Base-by-base conservation (phyloP, 2,113 vertebrate species). In the Dendrocopos noguchii region DNA sequence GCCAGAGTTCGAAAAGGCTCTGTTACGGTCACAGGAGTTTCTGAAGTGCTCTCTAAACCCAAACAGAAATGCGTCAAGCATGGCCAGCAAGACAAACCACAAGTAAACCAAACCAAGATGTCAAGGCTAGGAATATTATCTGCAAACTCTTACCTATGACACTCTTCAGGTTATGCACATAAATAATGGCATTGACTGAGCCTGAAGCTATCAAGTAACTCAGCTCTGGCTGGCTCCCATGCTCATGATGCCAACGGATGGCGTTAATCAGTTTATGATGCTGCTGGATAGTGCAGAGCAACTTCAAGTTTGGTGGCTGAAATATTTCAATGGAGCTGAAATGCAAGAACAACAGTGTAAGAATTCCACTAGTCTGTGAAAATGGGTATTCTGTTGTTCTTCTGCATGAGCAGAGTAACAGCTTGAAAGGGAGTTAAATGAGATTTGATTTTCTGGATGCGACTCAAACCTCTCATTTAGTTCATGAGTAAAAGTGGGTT, bases 191-290 rank as follows among this genome's bases (percentile, higher is more conserved):
- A 42, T 98, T 99, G 97, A 98, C 98, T 91, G 99, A 99, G 77
- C 99, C 99, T 0, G 99, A 99, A 11, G 99, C 99, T 79, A 99
- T 96, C 12, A 99, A 94, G 68, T 93, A 97, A 88, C 97, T 97
- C 75, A 98, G 97, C 74, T 98, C 98, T 0, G 98, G 95, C 6
- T 97, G 90, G 22, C 97, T 91, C 74, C 96, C 95, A 8, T 98
- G 98, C 47, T 97, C 97, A 2, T 98, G 99, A 56, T 99, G 98
- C 99, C 99, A 99, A 17, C 98, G 97, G 12, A 99, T 95, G 3
- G 97, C 91, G 9, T 99, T 99, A 86, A 99, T 98, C 85, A 99
- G 98, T 94, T 99, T 99, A 97, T 99, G 99, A 80, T 99, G 99
- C 87, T 99, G 99, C 96, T 99, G 99, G 80, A 99, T 97, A 73